phyloP scores from a whole-genome alignment of 2,797 vertebrate species.

The Eulemur albifrons region DNA sequence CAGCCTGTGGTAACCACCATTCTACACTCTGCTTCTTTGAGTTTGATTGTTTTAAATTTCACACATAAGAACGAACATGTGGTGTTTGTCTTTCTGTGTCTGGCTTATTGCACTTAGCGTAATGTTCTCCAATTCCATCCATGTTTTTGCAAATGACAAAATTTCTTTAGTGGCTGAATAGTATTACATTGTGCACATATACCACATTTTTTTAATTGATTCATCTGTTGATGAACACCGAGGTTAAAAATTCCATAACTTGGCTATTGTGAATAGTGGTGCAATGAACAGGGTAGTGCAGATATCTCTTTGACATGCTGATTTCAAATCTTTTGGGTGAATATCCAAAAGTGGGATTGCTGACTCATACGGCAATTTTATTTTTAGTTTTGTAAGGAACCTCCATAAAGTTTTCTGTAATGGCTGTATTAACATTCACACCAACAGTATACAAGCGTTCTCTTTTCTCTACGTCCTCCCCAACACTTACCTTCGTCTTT shows the following conservation, averaged over 20 bases:
- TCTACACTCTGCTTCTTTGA: background rate
- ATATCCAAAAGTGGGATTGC: background rate
- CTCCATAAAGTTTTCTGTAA: too few species aligned
- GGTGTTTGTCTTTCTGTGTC: background rate
- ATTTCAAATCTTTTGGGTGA: too few species aligned
- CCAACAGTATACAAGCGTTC: too few species aligned
- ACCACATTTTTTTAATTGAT: too few species aligned
- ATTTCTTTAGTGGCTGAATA: background rate
- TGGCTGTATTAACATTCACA: too few species aligned
- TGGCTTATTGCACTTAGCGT: background rate
- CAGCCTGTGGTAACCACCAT: background rate
- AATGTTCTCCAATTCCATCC: background rate
- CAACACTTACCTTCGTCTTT: too few species aligned
- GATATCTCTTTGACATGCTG: too few species aligned
- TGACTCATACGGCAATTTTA: background rate
- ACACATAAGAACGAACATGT: background rate
- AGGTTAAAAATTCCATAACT: too few species aligned
- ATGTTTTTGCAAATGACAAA: background rate
- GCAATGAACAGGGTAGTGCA: too few species aligned
- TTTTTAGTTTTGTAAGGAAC: background rate
- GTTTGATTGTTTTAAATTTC: background rate
- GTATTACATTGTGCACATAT: background rate
- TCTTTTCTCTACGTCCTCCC: too few species aligned
- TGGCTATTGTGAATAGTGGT: too few species aligned
- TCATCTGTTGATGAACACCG: too few species aligned